These are phyloP conservation scores for Caretta caretta DNA, from an alignment of 2,113 vertebrate species.

Conservation along the genomic window DNA sequence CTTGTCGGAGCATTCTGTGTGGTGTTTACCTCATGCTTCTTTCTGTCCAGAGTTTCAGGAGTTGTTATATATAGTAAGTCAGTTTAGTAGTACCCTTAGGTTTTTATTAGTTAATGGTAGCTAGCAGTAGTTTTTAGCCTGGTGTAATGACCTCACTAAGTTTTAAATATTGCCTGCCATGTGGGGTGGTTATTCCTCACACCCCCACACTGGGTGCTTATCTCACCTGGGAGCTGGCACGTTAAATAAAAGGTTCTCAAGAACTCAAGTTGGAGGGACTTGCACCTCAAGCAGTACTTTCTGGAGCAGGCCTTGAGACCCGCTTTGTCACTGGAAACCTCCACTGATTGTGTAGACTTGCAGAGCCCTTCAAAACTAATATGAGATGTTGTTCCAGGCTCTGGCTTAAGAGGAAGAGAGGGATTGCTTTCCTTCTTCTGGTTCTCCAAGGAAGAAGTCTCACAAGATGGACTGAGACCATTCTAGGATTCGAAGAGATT, in stretches of 20 bases:
- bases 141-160: not conserved
- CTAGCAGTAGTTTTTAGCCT: not conserved
- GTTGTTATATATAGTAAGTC: not conserved
- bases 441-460: too few relatives aligned
- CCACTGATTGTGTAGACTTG: not conserved
- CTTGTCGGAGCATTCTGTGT: not conserved
- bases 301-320: not conserved
- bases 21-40: not conserved
- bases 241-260: not conserved
- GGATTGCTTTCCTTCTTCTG: too few relatives aligned
- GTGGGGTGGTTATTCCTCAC: not conserved
- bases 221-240: not conserved
- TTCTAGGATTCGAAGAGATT: too few relatives aligned
- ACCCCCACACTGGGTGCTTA: not conserved
- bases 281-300: not conserved
- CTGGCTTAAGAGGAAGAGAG: too few relatives aligned
- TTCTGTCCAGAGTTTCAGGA: not conserved
- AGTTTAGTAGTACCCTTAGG: not conserved
- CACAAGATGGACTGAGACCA: too few relatives aligned
- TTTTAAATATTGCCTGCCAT: not conserved
- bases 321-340: not conserved
- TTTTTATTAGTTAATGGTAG: not conserved
- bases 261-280: not conserved
- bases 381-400: not conserved
- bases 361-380: not conserved